Evolutionary conservation across 2,888 invertebrate genomes (phyloP).

Genomic region (Chydorus sphaericus): DNA sequence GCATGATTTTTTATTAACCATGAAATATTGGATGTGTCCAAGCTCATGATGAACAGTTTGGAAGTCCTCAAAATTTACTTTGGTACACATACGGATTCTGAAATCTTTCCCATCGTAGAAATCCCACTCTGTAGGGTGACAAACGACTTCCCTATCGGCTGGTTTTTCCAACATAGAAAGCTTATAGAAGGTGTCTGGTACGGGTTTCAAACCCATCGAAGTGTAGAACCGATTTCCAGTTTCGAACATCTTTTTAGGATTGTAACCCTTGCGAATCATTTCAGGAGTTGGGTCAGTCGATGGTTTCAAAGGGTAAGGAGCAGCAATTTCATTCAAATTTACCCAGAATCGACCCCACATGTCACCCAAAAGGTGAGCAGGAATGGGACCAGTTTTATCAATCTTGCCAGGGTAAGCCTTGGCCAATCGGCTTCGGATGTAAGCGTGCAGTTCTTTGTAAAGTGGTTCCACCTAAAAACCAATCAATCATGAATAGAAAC

Average conservation of each 20-base stretch:
- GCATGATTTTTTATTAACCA: constrained; percentile 9
- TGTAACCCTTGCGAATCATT: constrained; percentile 19
- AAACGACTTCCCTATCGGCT: constrained; percentile 23
- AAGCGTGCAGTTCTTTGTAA: constrained; percentile 31
- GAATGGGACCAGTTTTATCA: constrained; percentile 28
- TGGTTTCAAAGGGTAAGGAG: constrained; percentile 22
- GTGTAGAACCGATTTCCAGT: constrained; percentile 31
- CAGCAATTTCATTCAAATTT: constrained; percentile 21
- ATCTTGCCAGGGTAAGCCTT: constrained; percentile 23
- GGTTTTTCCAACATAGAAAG: constrained; percentile 30
- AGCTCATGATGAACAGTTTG: constrained; percentile 25
- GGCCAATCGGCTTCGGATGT: constrained; percentile 27
- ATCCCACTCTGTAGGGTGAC: constrained; percentile 33
- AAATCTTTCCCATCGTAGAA: constrained; percentile 31
- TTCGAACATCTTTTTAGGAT: constrained; percentile 19
- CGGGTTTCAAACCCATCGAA: constrained; percentile 28
- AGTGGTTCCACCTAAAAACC: constrained; percentile 24
- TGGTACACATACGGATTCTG: constrained; percentile 26
- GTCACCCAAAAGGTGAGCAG: constrained; percentile 33
- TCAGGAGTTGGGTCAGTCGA: constrained; percentile 21
- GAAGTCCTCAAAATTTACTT: constrained; percentile 22
- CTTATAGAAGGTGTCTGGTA: constrained; percentile 31
- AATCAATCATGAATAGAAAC: too few species aligned
- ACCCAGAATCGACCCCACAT: constrained; percentile 26
- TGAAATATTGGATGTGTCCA: constrained; percentile 25